A percentile compares a stretch with the other conserved stretches of the same genome.
Conservation (phyloP, 2,797 vertebrate genomes). For the Bryconaethiops microstoma region DNA sequence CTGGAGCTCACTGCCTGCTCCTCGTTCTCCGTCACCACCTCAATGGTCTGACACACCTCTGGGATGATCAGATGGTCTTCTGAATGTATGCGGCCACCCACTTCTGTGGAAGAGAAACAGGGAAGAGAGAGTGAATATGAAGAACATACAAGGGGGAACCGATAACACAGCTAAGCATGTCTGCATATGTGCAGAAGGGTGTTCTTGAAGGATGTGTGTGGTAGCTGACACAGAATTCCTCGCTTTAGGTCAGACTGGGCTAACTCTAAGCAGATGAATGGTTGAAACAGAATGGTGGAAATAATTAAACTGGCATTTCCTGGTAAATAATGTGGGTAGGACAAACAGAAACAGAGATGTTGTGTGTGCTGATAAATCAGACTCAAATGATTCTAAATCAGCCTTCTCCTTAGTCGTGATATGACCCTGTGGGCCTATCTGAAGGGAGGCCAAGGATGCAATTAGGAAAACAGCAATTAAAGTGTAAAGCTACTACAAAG, state of each 20-base stretch:
- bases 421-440: slow-evolving; percentile 5
- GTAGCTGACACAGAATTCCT: not conserved
- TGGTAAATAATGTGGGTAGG: slow-evolving; percentile 11
- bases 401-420: slow-evolving; percentile 4
- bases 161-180: not conserved
- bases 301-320: slow-evolving; percentile 36
- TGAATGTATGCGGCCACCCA: slow-evolving; percentile 72
- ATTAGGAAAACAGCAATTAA: slow-evolving; percentile 28
- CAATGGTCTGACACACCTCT: slow-evolving; percentile 95
- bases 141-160: slow-evolving; percentile 51
- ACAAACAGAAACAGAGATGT: not conserved
- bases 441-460: not conserved
- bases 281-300: not conserved
- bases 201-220: not conserved
- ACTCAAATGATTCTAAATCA: not conserved
- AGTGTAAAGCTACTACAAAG: not conserved
- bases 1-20: slow-evolving; percentile 92
- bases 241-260: not conserved
- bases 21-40: slow-evolving; percentile 95
- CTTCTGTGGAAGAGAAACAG: slow-evolving; percentile 64
- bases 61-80: slow-evolving; percentile 92
- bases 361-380: not conserved
- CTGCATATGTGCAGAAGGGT: not conserved
- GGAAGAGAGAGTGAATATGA: slow-evolving; percentile 51
- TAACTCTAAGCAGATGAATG: not conserved